A percentile compares a stretch with the other conserved stretches of the same genome.
phyloP scores from a whole-genome alignment of 2,113 vertebrate species.

The Aptenodytes patagonicus region DNA sequence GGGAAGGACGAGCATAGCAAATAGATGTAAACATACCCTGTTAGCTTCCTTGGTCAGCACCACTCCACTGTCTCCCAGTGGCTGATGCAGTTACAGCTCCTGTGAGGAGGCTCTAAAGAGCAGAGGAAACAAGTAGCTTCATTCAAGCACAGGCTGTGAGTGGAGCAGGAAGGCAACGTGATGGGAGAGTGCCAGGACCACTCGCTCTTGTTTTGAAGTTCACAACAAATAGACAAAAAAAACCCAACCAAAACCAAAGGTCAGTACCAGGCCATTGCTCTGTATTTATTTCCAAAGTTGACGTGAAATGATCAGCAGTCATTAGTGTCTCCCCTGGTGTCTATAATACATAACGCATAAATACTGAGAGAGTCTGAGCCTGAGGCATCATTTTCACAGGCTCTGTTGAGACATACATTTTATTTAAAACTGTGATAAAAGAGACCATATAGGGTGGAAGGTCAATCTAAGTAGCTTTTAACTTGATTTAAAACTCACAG shows the following conservation, averaged over 20 bases:
- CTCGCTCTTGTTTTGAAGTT: background rate
- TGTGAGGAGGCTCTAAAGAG: background rate
- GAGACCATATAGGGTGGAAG: background rate
- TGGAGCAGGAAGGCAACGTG: background rate
- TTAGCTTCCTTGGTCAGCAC: background rate
- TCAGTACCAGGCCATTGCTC: background rate
- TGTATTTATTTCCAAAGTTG: background rate
- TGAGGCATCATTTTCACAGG: background rate
- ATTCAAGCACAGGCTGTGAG: background rate
- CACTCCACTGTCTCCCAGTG: slow-evolving; percentile 39
- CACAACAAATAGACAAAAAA: background rate
- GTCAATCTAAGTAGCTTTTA: background rate
- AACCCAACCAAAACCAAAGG: background rate
- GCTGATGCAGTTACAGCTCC: background rate
- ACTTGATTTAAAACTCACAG: background rate
- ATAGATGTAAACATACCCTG: background rate
- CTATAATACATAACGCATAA: background rate
- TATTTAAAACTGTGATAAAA: background rate
- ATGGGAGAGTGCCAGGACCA: background rate
- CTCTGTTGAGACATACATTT: background rate
- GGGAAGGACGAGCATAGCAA: background rate
- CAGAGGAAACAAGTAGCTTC: background rate
- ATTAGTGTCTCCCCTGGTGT: background rate
- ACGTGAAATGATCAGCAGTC: background rate
- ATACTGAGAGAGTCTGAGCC: background rate